A percentile compares a stretch with the other conserved stretches of the same genome.
These are phyloP conservation scores for Baronia brevicornis DNA, from an alignment of 2,888 invertebrate species.

Conservation along the genomic window DNA sequence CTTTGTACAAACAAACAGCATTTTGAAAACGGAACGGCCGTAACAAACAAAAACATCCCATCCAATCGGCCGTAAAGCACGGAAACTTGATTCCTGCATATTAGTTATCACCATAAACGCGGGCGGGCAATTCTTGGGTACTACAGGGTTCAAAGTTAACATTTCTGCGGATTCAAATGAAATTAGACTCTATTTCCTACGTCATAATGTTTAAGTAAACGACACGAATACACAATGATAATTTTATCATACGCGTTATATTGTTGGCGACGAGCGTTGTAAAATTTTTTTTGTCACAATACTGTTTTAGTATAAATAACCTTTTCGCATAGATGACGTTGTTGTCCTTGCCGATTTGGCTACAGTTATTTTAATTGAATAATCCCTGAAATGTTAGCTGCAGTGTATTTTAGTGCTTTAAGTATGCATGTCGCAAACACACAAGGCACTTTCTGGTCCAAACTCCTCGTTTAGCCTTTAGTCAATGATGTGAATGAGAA, in stretches of 20 bases:
- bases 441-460: too few relatives aligned
- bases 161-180: slow-evolving; percentile 19
- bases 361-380: slow-evolving; percentile 8
- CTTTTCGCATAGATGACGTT: slow-evolving; percentile 12
- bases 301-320: slow-evolving; percentile 27
- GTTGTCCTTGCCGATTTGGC: too few relatives aligned
- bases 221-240: slow-evolving; percentile 20
- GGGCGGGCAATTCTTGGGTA: slow-evolving; percentile 30
- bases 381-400: too few relatives aligned
- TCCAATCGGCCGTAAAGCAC: slow-evolving; percentile 33
- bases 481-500: too few relatives aligned
- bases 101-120: slow-evolving; percentile 50
- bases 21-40: slow-evolving; percentile 27
- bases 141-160: slow-evolving; percentile 16
- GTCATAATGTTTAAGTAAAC: not conserved
- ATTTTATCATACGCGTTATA: slow-evolving; percentile 45
- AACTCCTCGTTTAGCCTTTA: too few relatives aligned
- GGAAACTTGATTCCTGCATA: slow-evolving; percentile 44
- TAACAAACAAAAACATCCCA: slow-evolving; percentile 34
- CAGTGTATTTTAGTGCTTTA: too few relatives aligned
- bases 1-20: too few relatives aligned
- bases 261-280: slow-evolving; percentile 42
- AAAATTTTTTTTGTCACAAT: slow-evolving; percentile 40
- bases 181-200: slow-evolving; percentile 25
- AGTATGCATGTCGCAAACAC: too few relatives aligned